Conservation (phyloP, 1,140 invertebrate genomes). For the Pogonomyrmex barbatus region DNA sequence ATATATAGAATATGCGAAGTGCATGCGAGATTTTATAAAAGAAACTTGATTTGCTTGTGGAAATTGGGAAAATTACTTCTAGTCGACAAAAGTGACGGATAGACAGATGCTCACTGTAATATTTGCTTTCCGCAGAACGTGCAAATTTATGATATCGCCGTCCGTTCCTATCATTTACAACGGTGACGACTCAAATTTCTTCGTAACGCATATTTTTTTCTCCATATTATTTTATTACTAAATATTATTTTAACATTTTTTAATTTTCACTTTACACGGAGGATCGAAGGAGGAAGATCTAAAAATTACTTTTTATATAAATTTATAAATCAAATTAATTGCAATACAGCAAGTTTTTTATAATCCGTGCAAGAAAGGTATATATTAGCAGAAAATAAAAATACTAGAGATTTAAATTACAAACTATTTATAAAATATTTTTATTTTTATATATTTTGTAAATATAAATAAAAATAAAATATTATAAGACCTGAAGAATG, state of each 20-base stretch:
- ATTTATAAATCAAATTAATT: background rate
- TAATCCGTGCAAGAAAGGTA: background rate
- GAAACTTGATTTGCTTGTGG: background rate
- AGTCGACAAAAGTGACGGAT: background rate
- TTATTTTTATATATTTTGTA: background rate
- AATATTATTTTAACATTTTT: background rate
- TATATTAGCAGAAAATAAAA: too few species aligned
- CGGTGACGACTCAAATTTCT: background rate
- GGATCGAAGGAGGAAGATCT: too few species aligned
- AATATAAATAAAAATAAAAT: background rate
- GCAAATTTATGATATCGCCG: background rate
- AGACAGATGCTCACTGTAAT: constrained; percentile 27
- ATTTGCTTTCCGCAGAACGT: background rate
- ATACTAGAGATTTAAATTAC: constrained; percentile 1
- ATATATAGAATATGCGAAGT: constrained; percentile 7
- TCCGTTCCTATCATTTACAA: constrained; percentile 13
- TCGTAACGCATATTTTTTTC: constrained; percentile 6
- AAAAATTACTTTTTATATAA: background rate
- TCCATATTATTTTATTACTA: background rate
- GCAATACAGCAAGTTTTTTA: background rate
- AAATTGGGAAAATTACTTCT: constrained; percentile 42
- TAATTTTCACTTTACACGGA: background rate
- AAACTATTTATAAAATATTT: background rate
- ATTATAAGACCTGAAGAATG: background rate
- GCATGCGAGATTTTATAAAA: background rate